Evolutionary conservation across 2,888 invertebrate genomes (phyloP).

Genomic region (Magallana nippona): DNA sequence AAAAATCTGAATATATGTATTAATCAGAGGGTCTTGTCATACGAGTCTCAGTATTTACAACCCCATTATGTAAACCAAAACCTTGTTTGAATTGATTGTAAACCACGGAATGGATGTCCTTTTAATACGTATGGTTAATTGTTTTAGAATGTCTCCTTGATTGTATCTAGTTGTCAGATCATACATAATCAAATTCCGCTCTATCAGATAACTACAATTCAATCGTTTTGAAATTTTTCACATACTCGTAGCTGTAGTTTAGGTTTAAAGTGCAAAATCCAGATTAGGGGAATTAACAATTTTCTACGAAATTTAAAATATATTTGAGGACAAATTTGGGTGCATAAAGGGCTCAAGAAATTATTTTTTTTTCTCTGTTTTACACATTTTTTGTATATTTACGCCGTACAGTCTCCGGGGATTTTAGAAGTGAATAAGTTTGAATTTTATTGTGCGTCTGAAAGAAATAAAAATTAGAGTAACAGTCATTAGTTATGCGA

Average conservation of each 20-base stretch:
- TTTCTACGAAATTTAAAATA: no score
- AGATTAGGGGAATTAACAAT: no score
- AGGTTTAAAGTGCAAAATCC: neutral
- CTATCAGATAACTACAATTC: no score
- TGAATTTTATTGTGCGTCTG: constrained; percentile 9
- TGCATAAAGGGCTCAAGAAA: no score
- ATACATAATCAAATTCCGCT: no score
- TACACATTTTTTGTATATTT: no score
- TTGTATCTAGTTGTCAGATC: neutral
- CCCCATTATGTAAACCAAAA: neutral
- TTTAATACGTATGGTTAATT: neutral
- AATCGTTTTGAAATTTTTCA: no score
- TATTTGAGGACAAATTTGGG: no score
- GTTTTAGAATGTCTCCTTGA: neutral
- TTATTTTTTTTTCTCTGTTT: no score
- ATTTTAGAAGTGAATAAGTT: neutral
- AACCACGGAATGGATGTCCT: neutral
- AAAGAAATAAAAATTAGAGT: neutral
- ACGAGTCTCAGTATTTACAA: constrained; percentile 9
- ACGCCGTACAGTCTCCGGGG: neutral
- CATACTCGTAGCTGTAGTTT: no score
- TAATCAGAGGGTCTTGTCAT: constrained; percentile 21
- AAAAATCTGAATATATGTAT: constrained; percentile 5
- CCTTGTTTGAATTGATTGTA: no score
- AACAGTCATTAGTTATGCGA: constrained; percentile 10